Conservation (phyloP, 2,113 vertebrate genomes). For the Hystrix brachyura region DNA sequence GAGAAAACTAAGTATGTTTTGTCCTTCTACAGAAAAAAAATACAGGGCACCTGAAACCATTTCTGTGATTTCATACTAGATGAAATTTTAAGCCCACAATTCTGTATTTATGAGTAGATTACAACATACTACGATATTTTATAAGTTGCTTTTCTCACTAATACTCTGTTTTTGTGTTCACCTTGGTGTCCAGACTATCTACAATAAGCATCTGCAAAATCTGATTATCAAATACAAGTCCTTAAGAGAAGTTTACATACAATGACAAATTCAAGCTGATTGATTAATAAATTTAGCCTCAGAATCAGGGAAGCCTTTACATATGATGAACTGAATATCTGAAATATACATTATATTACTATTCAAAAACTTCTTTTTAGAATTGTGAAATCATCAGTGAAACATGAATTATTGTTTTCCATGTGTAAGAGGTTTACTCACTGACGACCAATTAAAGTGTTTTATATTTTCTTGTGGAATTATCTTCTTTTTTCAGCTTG, state of each 20-base stretch:
- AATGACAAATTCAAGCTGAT: not conserved
- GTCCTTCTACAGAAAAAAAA: not conserved
- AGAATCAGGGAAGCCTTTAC: not conserved
- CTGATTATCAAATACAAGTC: not conserved
- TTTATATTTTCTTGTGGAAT: not conserved
- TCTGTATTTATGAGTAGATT: not conserved
- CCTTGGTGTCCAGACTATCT: not conserved
- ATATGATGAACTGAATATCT: too few species aligned
- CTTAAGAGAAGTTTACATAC: not conserved
- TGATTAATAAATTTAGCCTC: too few species aligned
- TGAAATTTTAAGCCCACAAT: not conserved
- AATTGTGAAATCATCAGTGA: not conserved
- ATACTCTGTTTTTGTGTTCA: too few species aligned
- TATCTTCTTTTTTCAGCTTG: not conserved
- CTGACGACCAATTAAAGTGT: not conserved
- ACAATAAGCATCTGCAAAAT: not conserved
- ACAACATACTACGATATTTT: not conserved
- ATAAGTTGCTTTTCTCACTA: not conserved
- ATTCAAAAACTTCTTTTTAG: too few species aligned
- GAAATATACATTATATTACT: not conserved
- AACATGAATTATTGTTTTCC: not conserved
- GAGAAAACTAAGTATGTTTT: not conserved
- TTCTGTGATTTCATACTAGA: not conserved
- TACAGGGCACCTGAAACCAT: not conserved
- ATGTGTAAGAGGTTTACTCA: not conserved